Percentiles rank a stretch among this genome's conserved stretches.
Evolutionary conservation across 2,113 vertebrate genomes (phyloP).

Genomic region (Nettapus auritus): DNA sequence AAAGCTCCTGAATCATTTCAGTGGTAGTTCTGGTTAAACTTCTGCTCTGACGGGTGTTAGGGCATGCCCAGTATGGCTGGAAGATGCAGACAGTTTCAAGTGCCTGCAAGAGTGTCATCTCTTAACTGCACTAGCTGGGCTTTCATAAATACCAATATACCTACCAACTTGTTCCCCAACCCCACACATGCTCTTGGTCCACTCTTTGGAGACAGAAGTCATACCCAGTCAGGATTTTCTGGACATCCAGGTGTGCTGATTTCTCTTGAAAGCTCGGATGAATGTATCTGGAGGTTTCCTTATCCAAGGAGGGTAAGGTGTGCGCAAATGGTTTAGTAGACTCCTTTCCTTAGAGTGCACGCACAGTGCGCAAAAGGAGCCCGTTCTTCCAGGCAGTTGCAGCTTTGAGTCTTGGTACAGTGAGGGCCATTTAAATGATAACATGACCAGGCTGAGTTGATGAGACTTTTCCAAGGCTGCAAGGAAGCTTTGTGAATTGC

Average conservation of each 20-base stretch:
- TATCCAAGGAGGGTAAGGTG: neutral
- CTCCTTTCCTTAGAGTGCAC: neutral
- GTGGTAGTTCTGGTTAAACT: neutral
- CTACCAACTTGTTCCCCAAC: neutral
- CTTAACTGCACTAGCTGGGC: neutral
- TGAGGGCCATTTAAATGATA: neutral
- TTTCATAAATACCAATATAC: neutral
- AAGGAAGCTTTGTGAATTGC: slow-evolving; percentile 1
- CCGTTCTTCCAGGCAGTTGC: neutral
- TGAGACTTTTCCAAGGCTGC: neutral
- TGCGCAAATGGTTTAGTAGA: neutral
- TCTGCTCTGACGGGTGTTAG: neutral
- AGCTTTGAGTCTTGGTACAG: neutral
- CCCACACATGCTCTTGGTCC: neutral
- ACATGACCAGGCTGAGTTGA: neutral
- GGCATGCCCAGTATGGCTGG: rapidly evolving
- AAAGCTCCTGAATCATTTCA: neutral
- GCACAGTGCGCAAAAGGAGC: neutral
- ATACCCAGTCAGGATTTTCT: neutral
- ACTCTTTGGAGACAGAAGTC: neutral
- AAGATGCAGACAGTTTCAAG: neutral
- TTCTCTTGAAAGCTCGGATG: neutral
- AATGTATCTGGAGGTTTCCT: neutral
- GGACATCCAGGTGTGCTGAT: neutral
- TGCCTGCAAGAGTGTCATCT: neutral